Evolutionary conservation across 2,113 vertebrate genomes (phyloP), one percentile per base, ranked within the genome.

Genomic region (Micronycteris hirsuta): DNA sequence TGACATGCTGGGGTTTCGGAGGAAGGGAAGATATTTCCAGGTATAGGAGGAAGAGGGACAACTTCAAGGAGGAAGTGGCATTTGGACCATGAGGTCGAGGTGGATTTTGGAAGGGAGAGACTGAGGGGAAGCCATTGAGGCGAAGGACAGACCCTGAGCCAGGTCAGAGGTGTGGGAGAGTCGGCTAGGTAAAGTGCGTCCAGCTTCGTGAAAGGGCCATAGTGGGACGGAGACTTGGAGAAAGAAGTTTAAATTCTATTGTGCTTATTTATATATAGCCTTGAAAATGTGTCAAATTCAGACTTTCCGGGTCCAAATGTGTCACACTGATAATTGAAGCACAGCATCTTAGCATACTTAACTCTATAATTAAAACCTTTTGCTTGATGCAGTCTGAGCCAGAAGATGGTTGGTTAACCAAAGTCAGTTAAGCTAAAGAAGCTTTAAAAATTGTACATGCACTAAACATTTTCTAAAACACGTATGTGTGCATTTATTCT

Each of bases 251-350:
- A 38, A 84, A 49, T 85, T 61, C 87, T 84, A 47, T 17, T 89
- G 20, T 82, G 22, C 16, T 94, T 81, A 73, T 28, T 28, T 89
- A 15, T 63, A 33, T 89, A 15, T 73, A 86, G 56, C 82, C 61
- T 89, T 95, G 65, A 83, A 93, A 94, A 45, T 65, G 17, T 84
- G 65, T 89, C 84, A 80, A 7, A 78, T 54, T 61, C 54, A 94
- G 33, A 77, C 20, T 92, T 49, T 38, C 17, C 26, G 26, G 43
- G 26, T 78, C 71, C 20, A 52, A 7, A 26, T 88, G 43, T 52
- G 45, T 31, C n/a, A 54, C 36, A 20, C 20, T 41, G 74, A 73
- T 45, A 24, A 38, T 20, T 71, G 47, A 82, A 82, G 38, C 43
- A 33, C n/a, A 81, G 2, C 36, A 47, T 93, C 91, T 86, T 91